Evolutionary conservation across 2,797 vertebrate species (phyloP), one percentile per base, ranked within the genome.

Genomic region (Scarus forsteni): DNA sequence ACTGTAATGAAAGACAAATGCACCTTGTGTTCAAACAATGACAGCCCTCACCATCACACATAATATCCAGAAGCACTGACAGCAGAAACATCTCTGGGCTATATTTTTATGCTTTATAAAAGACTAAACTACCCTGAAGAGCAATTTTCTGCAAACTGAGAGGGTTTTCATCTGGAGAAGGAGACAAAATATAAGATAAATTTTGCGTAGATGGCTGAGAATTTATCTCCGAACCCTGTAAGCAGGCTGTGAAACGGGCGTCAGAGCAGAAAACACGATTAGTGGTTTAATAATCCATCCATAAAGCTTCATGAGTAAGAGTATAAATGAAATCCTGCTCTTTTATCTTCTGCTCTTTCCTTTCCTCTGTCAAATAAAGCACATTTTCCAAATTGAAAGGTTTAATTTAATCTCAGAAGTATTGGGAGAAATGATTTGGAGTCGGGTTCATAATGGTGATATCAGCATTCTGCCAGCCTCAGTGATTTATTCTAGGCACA

Each of bases 401-500:
- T 35, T 70, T 16, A n/a, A 59, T 50, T 4, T 8, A 0, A 3
- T 50, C 27, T 19, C 46, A 0, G 49, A 12, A 50, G 44, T 48
- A 56, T 8, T n/a, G 34, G 34, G 63, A 57, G 57, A 58, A 7
- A 13, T 13, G 6, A 46, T 66, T 54, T 16, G 43, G 40, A 60
- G 38, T 7, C 0, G 8, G 27, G 66, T 66, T 76, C 0, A 63
- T 8, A 3, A 1, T 0, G 10, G 51, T 11, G 53, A 54, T 38
- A 50, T 74, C 45, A 68, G 66, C 52, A 10, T 50, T 19, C 60
- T n/a, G 10, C 8, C 39, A 34, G 62, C 57, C 27, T 44, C 46
- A 15, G 3, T 60, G 63, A 79, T 77, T 74, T 57, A 76, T 61
- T 67, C n/a, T 0, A 3, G 43, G 51, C 50, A 36, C 48, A 45